Evolutionary conservation across 2,113 vertebrate species (phyloP), one percentile per base, ranked within the genome.

Genomic region (Triplophysa rosa): DNA sequence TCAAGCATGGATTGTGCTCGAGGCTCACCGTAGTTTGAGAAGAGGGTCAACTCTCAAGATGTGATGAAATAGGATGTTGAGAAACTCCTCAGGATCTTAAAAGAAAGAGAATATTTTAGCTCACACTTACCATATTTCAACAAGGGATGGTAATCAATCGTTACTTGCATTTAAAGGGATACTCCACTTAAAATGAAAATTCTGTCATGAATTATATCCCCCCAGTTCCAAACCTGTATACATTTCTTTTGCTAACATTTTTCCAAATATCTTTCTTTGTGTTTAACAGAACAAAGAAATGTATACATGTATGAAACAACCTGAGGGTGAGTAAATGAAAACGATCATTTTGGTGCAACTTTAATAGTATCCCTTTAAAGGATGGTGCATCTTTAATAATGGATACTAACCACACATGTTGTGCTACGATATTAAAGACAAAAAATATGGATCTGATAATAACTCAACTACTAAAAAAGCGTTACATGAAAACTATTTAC

Each of bases 21-120:
- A 3, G 42, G 82, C 52, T 89, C 92, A 98, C 98, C 98, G 95
- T 87, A 99, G 94, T 90, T 95, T 99, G 87, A 99, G 89, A 78
- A 99, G 88, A 3, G 98, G 98, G 75, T 99, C 97, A 68, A 99
- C 97, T 85, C 97, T 95, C 82, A 99, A 89, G 89, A 99, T 98
- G 89, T 99, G 96, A 89, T 98, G 95, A 90, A 99, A 99, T 77
- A 99, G 93, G 81, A 98, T 98, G 86, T 98, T 99, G 84, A 99
- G 92, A 87, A 99, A 99, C 90, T 99, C 97, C 86, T 99, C 97
- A 7, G 98, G 97, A 93, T 99, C 97, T 99, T 87, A 80, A 89
- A 16, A 76, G 52, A 61, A n/a, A 26, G 47, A 65, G 11, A 24
- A 54, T 9, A 24, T 10, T n/a, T 47, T 12, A 52, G 17, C 8